A percentile compares a stretch with the other conserved stretches of the same genome.
These are phyloP conservation scores for Nymphalis urticae DNA, from an alignment of 2,888 invertebrate species.

Conservation along the genomic window DNA sequence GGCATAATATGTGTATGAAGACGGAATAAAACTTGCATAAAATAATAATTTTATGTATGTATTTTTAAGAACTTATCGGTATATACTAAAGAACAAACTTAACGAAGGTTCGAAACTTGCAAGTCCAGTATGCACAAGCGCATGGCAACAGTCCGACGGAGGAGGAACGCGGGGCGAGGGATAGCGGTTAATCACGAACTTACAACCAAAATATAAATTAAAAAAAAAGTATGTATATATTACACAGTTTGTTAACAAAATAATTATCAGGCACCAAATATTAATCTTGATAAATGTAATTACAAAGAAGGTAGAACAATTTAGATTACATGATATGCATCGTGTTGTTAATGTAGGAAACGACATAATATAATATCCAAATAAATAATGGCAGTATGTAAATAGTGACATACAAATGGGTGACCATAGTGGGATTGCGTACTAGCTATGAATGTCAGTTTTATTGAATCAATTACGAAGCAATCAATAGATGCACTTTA, in stretches of 20 bases:
- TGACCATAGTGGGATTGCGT: no score
- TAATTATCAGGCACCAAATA: not conserved
- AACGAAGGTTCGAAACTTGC: constrained; percentile 27
- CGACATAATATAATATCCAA: no score
- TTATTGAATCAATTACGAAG: no score
- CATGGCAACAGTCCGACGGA: constrained; percentile 27
- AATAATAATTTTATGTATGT: not conserved
- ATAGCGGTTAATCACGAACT: constrained; percentile 24
- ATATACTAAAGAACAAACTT: constrained; percentile 21
- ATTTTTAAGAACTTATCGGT: constrained; percentile 20
- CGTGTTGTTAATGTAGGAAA: no score
- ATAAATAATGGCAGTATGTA: no score
- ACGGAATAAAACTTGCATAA: no score
- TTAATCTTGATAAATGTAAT: not conserved
- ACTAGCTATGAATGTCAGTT: no score
- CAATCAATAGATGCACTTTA: no score
- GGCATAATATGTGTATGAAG: no score
- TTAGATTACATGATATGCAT: no score
- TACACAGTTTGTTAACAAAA: not conserved
- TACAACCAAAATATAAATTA: constrained; percentile 22
- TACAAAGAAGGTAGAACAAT: not conserved
- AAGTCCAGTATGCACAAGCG: constrained; percentile 39
- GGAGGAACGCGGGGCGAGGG: constrained; percentile 9
- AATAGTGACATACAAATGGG: no score
- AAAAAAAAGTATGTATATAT: constrained; percentile 26